Evolutionary conservation across 2,797 vertebrate species (phyloP), one percentile per base, ranked within the genome.

Genomic region (Anguilla obscura): DNA sequence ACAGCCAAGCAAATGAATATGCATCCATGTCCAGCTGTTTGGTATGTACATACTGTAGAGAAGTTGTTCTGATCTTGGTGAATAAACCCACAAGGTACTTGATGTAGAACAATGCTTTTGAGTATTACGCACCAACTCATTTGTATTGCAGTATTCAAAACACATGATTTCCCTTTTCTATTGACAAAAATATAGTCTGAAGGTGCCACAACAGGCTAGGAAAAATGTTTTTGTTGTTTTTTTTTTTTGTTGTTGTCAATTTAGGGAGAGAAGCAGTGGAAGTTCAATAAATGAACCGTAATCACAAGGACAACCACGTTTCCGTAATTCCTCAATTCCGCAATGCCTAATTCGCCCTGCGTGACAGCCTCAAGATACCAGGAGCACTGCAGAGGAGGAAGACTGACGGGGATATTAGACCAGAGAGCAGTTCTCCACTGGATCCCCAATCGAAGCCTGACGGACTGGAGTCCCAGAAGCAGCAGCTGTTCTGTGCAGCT

Each of bases 1-100:
- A 5, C 40, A 91, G 88, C 79, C 87, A 87, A 76, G 33, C 71
- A 76, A 10, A 36, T 2, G 14, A 36, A 33, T 76, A 10, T 33
- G 24, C 24, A 27, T 27, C 63, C 63, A 27, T n/a, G n/a, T 69
- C 63, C 63, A 69, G 24, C 63, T 69, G 63, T 27, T 8, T n/a
- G 63, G 4, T 21, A 24, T 24, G n/a, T 1, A 69, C n/a, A 27
- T 33, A 74, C 30, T 30, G 69, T 14, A 71, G n/a, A 71, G 74
- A 8, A 79, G 4, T 79, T 16, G 5, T 45, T 79, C 33, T 79
- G 33, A 48, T 24, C 45, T n/a, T 14, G 27, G 16, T 82, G 79
- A 7, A 82, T 24, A n/a, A 50, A 82, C 45, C 16, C 45, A 16
- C 21, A n/a, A n/a, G 24, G 74, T 33, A 14, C 45, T 24, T 48